These are phyloP conservation scores for Motacilla alba DNA, from an alignment of 2,113 vertebrate genomes.

Conservation along the genomic window DNA sequence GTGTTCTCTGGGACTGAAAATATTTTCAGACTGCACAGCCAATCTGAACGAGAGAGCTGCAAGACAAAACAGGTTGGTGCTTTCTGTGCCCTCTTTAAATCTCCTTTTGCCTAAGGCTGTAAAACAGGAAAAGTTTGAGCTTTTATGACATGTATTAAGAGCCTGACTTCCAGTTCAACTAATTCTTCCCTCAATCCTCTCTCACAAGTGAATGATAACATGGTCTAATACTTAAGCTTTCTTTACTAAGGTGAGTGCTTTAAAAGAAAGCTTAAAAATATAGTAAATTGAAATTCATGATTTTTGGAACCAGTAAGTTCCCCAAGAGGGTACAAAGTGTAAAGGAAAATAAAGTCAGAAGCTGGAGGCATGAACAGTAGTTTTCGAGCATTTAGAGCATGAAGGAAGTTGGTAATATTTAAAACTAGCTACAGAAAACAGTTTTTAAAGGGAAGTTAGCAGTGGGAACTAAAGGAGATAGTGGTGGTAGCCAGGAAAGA, in stretches of 20 bases:
- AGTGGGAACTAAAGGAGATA: neutral
- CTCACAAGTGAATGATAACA: slow-evolving; percentile 20
- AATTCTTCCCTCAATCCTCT: slow-evolving; percentile 27
- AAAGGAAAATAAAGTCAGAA: slow-evolving; percentile 10
- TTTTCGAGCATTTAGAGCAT: slow-evolving; percentile 51
- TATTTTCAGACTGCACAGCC: neutral
- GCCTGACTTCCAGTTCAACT: slow-evolving; percentile 14
- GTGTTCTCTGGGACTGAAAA: neutral
- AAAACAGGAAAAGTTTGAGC: neutral
- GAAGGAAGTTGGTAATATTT: slow-evolving; percentile 34
- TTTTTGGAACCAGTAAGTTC: neutral
- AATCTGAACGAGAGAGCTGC: neutral
- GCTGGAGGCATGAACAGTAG: slow-evolving; percentile 39
- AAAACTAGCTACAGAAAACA: slow-evolving; percentile 21
- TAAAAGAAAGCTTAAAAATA: slow-evolving; percentile 40
- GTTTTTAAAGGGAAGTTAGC: slow-evolving; percentile 30
- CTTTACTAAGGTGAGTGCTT: neutral
- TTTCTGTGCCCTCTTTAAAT: neutral
- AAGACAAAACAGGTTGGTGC: neutral
- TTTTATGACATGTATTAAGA: slow-evolving; percentile 10
- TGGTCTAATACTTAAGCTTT: neutral
- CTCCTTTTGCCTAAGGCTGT: slow-evolving; percentile 1
- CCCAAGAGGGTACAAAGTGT: neutral
- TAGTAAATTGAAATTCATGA: slow-evolving; percentile 12
- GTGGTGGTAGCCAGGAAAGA: slow-evolving; percentile 1